Conservation (phyloP, 2,888 invertebrate genomes). For the Microctonus brassicae region DNA sequence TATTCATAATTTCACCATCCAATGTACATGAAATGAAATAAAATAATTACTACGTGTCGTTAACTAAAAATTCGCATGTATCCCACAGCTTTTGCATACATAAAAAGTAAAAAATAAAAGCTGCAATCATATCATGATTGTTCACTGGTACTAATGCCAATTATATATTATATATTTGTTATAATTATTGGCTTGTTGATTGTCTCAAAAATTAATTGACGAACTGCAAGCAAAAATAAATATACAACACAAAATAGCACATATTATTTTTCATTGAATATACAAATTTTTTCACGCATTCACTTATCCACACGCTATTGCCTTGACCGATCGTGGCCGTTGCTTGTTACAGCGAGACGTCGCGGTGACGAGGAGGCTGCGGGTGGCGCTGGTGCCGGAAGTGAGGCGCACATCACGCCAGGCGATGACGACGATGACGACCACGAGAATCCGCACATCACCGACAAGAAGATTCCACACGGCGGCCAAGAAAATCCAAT, state of each 20-base stretch:
- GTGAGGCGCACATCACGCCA: slow-evolving; percentile 75
- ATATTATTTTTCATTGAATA: slow-evolving; percentile 1
- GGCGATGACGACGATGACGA: slow-evolving; percentile 69
- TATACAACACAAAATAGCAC: slow-evolving; percentile 19
- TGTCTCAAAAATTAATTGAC: background rate
- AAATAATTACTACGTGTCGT: background rate
- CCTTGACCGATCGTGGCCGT: slow-evolving; percentile 69
- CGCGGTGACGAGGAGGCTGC: slow-evolving; percentile 73
- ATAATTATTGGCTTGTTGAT: slow-evolving; percentile 8
- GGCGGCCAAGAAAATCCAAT: slow-evolving; percentile 68
- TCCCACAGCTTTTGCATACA: background rate
- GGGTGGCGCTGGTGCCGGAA: slow-evolving; percentile 74
- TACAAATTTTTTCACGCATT: slow-evolving; percentile 15
- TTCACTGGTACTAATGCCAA: background rate
- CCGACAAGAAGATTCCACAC: slow-evolving; percentile 65
- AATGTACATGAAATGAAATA: background rate
- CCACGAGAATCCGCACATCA: slow-evolving; percentile 66
- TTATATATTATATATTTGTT: slow-evolving; percentile 9
- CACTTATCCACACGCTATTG: slow-evolving; percentile 55
- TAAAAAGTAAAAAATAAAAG: background rate
- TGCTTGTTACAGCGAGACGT: slow-evolving; percentile 70
- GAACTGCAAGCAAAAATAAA: slow-evolving; percentile 13
- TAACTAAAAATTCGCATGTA: background rate
- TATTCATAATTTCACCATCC: background rate
- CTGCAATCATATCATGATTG: background rate